These are phyloP conservation scores for Oxytorus armatus DNA, from an alignment of 2,888 invertebrate species.

Conservation along the genomic window DNA sequence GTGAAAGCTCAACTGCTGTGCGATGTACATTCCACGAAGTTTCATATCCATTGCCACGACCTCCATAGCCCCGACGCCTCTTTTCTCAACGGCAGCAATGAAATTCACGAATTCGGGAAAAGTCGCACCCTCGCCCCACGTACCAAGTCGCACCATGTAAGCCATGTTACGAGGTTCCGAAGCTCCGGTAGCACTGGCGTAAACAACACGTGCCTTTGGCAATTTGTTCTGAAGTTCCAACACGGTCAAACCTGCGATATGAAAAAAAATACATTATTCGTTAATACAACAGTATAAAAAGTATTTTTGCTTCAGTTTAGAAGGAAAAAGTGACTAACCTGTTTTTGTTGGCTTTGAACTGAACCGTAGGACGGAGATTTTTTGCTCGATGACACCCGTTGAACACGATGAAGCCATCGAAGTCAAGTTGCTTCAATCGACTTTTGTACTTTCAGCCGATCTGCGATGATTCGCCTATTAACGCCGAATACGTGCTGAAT, in stretches of 20 bases:
- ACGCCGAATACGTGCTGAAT: slow-evolving; percentile 98
- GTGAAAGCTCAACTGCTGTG: slow-evolving; percentile 98
- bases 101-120: slow-evolving; percentile 98
- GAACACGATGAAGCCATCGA: slow-evolving; percentile 98
- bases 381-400: slow-evolving; percentile 99
- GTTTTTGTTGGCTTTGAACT: slow-evolving; percentile 99
- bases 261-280: no score
- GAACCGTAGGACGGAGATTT: slow-evolving; percentile 97
- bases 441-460: slow-evolving; percentile 95
- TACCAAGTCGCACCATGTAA: slow-evolving; percentile 99
- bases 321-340: slow-evolving; percentile 86
- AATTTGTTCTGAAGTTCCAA: slow-evolving; percentile 97
- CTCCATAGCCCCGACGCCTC: slow-evolving; percentile 99
- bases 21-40: slow-evolving; percentile 99
- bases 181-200: slow-evolving; percentile 98
- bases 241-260: slow-evolving; percentile 89
- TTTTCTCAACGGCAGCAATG: slow-evolving; percentile 97
- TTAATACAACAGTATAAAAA: no score
- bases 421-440: slow-evolving; percentile 97
- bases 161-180: slow-evolving; percentile 99
- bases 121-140: slow-evolving; percentile 99
- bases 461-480: slow-evolving; percentile 98
- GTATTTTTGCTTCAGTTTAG: no score
- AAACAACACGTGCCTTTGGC: slow-evolving; percentile 96
- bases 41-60: slow-evolving; percentile 99